Percentiles rank a stretch among this genome's conserved stretches.
Conservation (phyloP, 37 sponge, comb jelly and placozoan genomes). For the Geodia barretti region DNA sequence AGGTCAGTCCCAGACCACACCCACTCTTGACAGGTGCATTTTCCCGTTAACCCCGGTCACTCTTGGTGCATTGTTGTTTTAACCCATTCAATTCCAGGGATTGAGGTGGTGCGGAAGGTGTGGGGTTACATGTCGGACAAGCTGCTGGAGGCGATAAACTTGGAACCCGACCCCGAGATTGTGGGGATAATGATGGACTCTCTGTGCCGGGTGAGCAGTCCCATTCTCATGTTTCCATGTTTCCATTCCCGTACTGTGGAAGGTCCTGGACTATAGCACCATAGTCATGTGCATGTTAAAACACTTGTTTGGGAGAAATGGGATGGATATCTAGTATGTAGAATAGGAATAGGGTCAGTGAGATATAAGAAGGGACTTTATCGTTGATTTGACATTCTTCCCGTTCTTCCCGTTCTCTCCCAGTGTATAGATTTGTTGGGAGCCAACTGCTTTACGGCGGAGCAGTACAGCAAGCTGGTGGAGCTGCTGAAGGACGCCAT, state of each 20-base stretch:
- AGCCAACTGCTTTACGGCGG: slow-evolving; percentile 86
- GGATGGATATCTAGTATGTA: no score
- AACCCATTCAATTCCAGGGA: slow-evolving; percentile 34
- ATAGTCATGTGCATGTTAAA: no score
- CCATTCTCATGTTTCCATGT: no score
- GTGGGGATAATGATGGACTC: slow-evolving; percentile 85
- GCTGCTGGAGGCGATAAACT: slow-evolving; percentile 80
- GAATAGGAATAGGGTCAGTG: no score
- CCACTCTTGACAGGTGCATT: no score
- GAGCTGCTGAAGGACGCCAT: slow-evolving; percentile 75
- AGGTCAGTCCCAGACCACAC: slow-evolving; percentile 40
- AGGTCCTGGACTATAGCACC: no score
- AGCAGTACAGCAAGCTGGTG: slow-evolving; percentile 78
- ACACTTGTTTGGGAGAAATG: no score
- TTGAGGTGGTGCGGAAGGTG: slow-evolving; percentile 62
- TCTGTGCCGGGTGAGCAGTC: slow-evolving; percentile 62
- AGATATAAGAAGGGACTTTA: no score
- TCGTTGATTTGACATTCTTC: no score
- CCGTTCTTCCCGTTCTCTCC: background rate
- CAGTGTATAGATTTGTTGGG: slow-evolving; percentile 92
- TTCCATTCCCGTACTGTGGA: no score
- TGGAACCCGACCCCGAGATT: slow-evolving; percentile 92
- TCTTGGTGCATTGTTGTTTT: background rate
- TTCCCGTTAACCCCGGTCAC: no score
- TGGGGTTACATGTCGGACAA: slow-evolving; percentile 85